Base-by-base conservation (phyloP, 92 coral and sea anemone genomes). In the Desmophyllum pertusum region DNA sequence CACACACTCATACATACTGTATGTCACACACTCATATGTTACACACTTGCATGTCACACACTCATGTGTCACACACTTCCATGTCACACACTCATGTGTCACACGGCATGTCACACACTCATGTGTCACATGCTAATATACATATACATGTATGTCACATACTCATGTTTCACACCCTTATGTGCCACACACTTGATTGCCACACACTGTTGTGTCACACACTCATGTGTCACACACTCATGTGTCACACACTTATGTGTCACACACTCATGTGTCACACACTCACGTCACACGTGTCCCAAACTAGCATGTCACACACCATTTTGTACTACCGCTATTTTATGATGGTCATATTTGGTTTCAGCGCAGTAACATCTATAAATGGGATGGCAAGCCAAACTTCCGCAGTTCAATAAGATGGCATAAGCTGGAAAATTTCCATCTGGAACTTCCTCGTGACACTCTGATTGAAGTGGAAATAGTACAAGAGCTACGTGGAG, bases 401-500 rank as follows among this genome's bases (percentile, higher is more conserved):
- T 83, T 76, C 73, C 81, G 91, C 40, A 85, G 95, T 67, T 66
- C 88, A 46, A 86, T 73, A 70, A 86, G 91, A 65, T 95, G 98
- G 98, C 84, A 71, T 18, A 93, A 93, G 69, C 68, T 91, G 80
- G 98, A 95, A 38, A 86, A 85, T 35, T 88, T 89, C 36, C 68
- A 83, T 37, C 57, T 94, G 77, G 93, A 92, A 38, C 88, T 95
- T 51, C 98, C 98, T 17, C 94, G 89, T 10, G 97, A 95, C 75
- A 95, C 98, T 3, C 80, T 95, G 83, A 89, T 95, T 66, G 98
- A 95, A 67, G 97, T 92, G 62, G 98, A 95, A 79, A 88, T 93
- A 19, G 98, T 95, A 3, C 83, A 92, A 41, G 98, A 95, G 79
- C 89, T 95, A 48, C 87, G 97, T 18, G 98, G 98, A 43, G 98